Percentiles rank a stretch among this genome's conserved stretches.
phyloP scores from a whole-genome alignment of 1,140 invertebrate genomes.

The Spodoptera frugiperda region DNA sequence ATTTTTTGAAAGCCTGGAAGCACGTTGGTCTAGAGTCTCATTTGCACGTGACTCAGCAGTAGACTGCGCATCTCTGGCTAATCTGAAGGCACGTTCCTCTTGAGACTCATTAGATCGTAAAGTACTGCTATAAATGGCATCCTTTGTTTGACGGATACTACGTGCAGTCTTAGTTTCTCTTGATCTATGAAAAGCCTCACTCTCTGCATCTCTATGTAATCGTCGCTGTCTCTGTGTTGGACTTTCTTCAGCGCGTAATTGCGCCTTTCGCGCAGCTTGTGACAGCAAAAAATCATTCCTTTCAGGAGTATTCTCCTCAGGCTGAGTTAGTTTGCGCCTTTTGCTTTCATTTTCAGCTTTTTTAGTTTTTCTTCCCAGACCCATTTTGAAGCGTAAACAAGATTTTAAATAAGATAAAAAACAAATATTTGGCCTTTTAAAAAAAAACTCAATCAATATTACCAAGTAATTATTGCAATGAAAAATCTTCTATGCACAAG shows the following conservation, averaged over 20 bases:
- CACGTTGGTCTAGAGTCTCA: no score
- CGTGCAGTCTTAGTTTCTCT: neutral
- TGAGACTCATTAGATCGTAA: neutral
- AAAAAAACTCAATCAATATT: no score
- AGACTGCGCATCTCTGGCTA: no score
- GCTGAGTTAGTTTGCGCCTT: conserved; percentile 9
- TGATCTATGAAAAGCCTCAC: neutral
- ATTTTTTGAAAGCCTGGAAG: no score
- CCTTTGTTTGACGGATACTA: neutral
- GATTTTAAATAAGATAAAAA: no score
- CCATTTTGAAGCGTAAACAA: no score
- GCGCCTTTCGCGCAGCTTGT: neutral
- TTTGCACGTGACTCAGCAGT: no score
- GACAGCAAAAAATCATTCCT: neutral
- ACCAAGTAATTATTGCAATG: no score
- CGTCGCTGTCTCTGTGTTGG: neutral
- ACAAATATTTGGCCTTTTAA: no score
- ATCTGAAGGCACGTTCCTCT: neutral
- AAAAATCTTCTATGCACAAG: no score
- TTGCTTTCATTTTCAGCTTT: neutral
- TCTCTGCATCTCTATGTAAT: neutral
- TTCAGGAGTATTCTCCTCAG: neutral
- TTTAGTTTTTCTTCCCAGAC: no score
- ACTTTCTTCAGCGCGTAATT: neutral
- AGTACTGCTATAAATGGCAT: neutral